Conservation (phyloP, 2,888 invertebrate genomes). For the Noctua pronuba region DNA sequence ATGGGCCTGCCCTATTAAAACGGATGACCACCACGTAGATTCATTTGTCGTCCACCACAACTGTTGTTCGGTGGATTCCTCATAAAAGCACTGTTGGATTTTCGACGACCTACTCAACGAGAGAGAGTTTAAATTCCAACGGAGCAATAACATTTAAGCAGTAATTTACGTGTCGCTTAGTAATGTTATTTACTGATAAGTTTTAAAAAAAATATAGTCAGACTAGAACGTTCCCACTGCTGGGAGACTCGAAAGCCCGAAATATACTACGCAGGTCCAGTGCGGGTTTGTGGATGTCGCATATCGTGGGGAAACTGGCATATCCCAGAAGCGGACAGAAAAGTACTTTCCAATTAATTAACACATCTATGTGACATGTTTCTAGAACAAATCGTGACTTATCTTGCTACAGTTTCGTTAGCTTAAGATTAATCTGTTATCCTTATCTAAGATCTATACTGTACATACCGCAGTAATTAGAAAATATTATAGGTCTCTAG, state of each 20-base stretch:
- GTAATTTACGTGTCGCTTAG: background rate
- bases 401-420: constrained; percentile 29
- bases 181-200: background rate
- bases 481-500: constrained; percentile 31
- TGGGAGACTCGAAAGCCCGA: background rate
- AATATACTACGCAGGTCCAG: background rate
- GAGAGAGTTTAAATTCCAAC: background rate
- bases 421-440: constrained; percentile 38
- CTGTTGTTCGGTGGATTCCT: background rate
- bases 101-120: background rate
- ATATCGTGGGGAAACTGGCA: background rate
- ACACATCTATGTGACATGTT: constrained; percentile 17
- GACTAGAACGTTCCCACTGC: background rate
- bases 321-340: background rate
- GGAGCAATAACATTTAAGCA: background rate
- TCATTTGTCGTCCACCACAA: background rate
- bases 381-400: constrained; percentile 22
- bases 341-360: constrained; percentile 5
- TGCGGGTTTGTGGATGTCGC: background rate
- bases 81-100: background rate
- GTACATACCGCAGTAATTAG: constrained; percentile 34
- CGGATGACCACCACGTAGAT: background rate
- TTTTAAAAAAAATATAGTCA: too few relatives aligned
- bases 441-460: constrained; percentile 33
- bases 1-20: background rate